phyloP scores from a whole-genome alignment of 2,888 invertebrate genomes.

The Philonicus albiceps region DNA sequence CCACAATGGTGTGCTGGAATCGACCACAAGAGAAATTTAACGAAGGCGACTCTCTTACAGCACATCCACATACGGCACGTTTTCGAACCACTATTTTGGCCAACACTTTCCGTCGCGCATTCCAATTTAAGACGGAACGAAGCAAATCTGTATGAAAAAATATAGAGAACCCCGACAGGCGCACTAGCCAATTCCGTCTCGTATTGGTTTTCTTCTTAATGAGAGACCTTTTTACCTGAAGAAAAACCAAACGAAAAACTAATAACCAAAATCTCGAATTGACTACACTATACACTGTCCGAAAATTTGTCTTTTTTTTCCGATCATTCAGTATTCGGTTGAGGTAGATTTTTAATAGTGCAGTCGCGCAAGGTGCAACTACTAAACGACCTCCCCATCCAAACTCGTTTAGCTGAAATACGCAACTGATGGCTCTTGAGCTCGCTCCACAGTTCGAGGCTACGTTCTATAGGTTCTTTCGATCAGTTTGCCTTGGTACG shows the following conservation, averaged over 20 bases:
- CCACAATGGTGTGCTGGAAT: background rate
- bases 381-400: slow-evolving; percentile 47
- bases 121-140: background rate
- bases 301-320: background rate
- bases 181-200: background rate
- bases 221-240: background rate
- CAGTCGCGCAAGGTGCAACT: slow-evolving; percentile 34
- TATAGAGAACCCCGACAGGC: background rate
- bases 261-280: background rate
- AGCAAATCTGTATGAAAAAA: background rate
- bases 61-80: slow-evolving; percentile 13
- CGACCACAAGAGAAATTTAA: slow-evolving; percentile 4
- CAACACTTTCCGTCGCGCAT: background rate
- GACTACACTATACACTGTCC: background rate
- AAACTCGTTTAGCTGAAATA: slow-evolving; percentile 50
- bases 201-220: slow-evolving; percentile 19
- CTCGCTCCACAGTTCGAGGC: slow-evolving; percentile 34
- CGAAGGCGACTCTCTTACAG: slow-evolving; percentile 9
- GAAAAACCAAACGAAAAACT: background rate
- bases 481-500: slow-evolving; percentile 3
- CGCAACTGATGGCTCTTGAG: slow-evolving; percentile 49
- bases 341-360: slow-evolving; percentile 10
- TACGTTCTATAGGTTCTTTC: slow-evolving; percentile 21
- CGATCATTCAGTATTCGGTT: background rate
- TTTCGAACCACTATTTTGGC: background rate